Evolutionary conservation across 2,113 vertebrate species (phyloP).

Genomic region (Mobula birostris): DNA sequence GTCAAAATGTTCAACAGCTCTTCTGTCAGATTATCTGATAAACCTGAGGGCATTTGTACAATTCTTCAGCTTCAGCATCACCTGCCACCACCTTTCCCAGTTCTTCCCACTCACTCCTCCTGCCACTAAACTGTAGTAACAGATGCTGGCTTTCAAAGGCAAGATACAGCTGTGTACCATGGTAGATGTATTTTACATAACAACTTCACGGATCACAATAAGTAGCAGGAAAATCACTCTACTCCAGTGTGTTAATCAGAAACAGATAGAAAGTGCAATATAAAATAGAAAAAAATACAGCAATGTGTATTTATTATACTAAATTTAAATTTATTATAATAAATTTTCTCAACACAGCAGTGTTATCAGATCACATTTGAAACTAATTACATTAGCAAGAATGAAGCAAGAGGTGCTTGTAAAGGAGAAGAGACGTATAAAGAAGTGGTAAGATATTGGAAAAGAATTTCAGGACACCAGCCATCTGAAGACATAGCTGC

Average conservation of each 20-base stretch:
- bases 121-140: neutral
- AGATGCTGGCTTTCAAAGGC: neutral
- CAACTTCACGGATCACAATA: neutral
- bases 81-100: neutral
- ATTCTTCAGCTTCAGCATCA: neutral
- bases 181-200: neutral
- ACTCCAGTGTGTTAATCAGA: neutral
- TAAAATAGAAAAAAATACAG: no score
- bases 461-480: no score
- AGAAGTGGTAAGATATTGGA: no score
- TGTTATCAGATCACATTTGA: no score
- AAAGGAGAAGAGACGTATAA: no score
- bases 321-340: no score
- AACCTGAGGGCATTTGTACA: neutral
- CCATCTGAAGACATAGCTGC: no score
- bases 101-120: neutral
- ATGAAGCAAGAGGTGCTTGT: no score
- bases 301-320: no score
- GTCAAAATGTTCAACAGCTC: neutral
- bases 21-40: neutral
- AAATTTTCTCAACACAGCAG: no score
- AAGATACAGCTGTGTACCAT: neutral
- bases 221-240: neutral
- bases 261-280: neutral
- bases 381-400: no score